A percentile compares a stretch with the other conserved stretches of the same genome.
Conservation (phyloP, 2,888 invertebrate species). For the Drosophila pullipes region DNA sequence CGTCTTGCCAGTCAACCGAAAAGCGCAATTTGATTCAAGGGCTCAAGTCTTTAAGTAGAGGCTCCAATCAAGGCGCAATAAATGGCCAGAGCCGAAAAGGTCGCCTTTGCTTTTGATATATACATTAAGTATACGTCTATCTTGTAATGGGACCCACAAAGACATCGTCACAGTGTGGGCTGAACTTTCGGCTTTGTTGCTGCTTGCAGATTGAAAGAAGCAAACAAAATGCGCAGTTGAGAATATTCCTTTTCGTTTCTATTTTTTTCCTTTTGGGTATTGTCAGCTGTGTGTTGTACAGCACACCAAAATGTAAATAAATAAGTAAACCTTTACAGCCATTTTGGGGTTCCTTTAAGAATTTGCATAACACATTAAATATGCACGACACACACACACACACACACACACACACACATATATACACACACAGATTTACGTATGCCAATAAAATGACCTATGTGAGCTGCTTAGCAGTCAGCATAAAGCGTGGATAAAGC, state of each 20-base stretch:
- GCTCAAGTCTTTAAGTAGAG: slow-evolving; percentile 45
- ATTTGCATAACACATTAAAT: slow-evolving; percentile 81
- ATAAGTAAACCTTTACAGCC: slow-evolving; percentile 69
- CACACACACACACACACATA: slow-evolving; percentile 34
- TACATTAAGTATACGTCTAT: slow-evolving; percentile 9
- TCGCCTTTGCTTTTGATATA: slow-evolving; percentile 29
- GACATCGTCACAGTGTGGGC: slow-evolving; percentile 28
- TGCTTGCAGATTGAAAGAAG: slow-evolving; percentile 8
- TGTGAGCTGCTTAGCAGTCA: slow-evolving; percentile 67
- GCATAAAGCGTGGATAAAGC: slow-evolving; percentile 55
- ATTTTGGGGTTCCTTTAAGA: slow-evolving; percentile 37
- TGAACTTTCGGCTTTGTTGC: slow-evolving; percentile 46
- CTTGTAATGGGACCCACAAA: slow-evolving; percentile 29
- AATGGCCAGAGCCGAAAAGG: slow-evolving; percentile 49
- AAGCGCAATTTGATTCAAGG: slow-evolving; percentile 49
- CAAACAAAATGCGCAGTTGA: slow-evolving; percentile 26
- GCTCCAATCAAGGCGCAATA: slow-evolving; percentile 53
- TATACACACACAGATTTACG: slow-evolving; percentile 67
- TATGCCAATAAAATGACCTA: slow-evolving; percentile 72
- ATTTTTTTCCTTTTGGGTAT: slow-evolving; percentile 29
- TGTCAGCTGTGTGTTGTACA: slow-evolving; percentile 56
- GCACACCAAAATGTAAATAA: slow-evolving; percentile 57
- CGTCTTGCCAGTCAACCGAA: slow-evolving; percentile 26
- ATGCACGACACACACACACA: slow-evolving; percentile 65
- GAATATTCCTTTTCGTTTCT: slow-evolving; percentile 26